These are phyloP conservation scores for Neuroscelio doddi DNA, from an alignment of 2,888 invertebrate genomes.

Conservation along the genomic window DNA sequence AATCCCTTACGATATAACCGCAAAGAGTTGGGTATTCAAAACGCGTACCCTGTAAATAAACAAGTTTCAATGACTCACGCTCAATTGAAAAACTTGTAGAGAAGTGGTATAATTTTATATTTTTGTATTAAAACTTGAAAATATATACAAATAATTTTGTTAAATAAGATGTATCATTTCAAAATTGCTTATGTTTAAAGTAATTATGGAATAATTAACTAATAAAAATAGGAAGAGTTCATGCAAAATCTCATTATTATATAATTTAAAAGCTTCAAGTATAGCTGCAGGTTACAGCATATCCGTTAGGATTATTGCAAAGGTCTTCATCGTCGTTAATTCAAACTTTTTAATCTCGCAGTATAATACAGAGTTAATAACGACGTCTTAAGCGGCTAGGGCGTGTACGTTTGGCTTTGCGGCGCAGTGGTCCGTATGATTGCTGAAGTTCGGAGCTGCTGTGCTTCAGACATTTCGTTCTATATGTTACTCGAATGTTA, in stretches of 20 bases:
- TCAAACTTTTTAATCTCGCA: conserved; percentile 48
- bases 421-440: conserved; percentile 69
- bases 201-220: too few relatives aligned
- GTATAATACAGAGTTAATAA: conserved; percentile 54
- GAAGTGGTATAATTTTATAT: too few relatives aligned
- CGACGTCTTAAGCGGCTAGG: conserved; percentile 53
- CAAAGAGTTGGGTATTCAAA: conserved; percentile 41
- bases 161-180: too few relatives aligned
- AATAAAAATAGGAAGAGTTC: too few relatives aligned
- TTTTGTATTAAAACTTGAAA: too few relatives aligned
- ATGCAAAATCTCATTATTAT: too few relatives aligned
- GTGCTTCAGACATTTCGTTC: conserved; percentile 66
- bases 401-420: conserved; percentile 63
- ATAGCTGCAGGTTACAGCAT: neutral
- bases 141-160: too few relatives aligned
- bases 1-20: conserved; percentile 40
- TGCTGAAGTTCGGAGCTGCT: conserved; percentile 67
- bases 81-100: too few relatives aligned
- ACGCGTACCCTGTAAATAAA: conserved; percentile 38
- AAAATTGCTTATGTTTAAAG: too few relatives aligned
- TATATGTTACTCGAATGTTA: conserved; percentile 51
- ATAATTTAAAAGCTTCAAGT: too few relatives aligned
- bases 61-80: conserved; percentile 8
- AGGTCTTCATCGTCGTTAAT: conserved; percentile 23
- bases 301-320: conserved; percentile 3